Base-by-base conservation (phyloP, 92 coral and sea anemone species). In the Epizoanthus scotinus region DNA sequence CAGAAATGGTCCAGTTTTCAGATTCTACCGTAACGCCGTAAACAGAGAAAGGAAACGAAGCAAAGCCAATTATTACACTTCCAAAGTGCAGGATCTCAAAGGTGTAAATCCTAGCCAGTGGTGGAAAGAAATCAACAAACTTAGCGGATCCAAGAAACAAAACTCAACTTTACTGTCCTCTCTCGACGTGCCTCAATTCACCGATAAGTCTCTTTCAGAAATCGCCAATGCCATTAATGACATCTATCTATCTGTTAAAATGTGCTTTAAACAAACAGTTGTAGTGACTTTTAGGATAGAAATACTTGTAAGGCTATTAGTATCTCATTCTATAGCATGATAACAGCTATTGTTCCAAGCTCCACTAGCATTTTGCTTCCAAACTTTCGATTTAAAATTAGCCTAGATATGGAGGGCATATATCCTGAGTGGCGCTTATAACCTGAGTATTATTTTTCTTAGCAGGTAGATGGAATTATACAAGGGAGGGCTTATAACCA, bases 1-100 rank as follows among this genome's bases (percentile, higher is more conserved):
- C 15, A 21, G 3, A 2, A 13, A 63, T 36, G 27, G 68, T 63
- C 58, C n/a, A 18, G n/a, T 13, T 12, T 53, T 12, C n/a, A 53
- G n/a, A 29, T 59, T 77, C 67, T 56, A 77, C 69, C 82, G 82
- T 58, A 77, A 77, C 28, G 68, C 82, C 12, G 82, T 77, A 17
- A 77, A 77, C 40, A 77, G 34, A 66, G 82, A 55, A 77, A 77
- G 65, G 82, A 77, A 77, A 55, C 59, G 66, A 77, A 24, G 69
- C 40, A 77, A 77, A 77, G 73, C 73, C 47, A 31, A 14, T 18
- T 79, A 63, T 36, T 63, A 63, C 63, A 26, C 73, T 44, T 79
- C 60, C 38, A 79, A 79, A 31, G 36, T 31, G 36, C 36, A 31
- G 36, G 36, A 31, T 4, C 1, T 31, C 36, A 31, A 31, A 31